Conservation (phyloP, 2,797 vertebrate genomes). For the Channallabes apus region DNA sequence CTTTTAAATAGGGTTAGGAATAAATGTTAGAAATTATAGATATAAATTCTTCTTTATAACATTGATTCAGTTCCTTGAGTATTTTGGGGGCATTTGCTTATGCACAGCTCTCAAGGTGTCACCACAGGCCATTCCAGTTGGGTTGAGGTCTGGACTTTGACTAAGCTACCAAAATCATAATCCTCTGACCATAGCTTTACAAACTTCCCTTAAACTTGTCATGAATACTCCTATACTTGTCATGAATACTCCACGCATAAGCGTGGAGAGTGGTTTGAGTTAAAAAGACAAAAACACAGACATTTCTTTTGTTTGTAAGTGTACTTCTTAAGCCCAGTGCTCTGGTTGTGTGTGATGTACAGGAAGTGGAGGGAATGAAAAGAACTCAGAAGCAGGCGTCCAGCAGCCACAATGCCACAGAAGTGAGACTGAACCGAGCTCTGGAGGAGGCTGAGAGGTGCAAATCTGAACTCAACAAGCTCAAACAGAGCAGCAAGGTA, state of each 20-base stretch:
- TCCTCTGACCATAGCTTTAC: not conserved
- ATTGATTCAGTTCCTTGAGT: not conserved
- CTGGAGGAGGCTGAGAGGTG: conserved; percentile 85
- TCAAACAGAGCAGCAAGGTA: conserved; percentile 87
- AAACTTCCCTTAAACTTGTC: not conserved
- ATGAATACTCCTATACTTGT: not conserved
- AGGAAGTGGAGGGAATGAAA: conserved; percentile 86
- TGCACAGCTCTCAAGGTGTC: too few relatives aligned
- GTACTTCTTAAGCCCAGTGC: not conserved
- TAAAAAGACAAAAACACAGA: not conserved
- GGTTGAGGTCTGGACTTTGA: too few relatives aligned
- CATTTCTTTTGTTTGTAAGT: not conserved
- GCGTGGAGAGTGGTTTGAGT: not conserved
- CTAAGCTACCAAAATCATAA: not conserved
- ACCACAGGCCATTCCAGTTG: too few relatives aligned
- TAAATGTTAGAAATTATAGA: not conserved
- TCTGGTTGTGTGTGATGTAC: conserved; percentile 30
- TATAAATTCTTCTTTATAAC: too few relatives aligned
- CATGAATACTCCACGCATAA: not conserved
- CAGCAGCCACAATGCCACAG: conserved; percentile 74
- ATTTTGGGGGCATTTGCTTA: not conserved
- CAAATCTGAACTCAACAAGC: conserved; percentile 82
- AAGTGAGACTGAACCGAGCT: conserved; percentile 90
- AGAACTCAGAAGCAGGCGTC: conserved; percentile 82
- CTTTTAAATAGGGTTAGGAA: not conserved